Evolutionary conservation across 1,140 invertebrate genomes (phyloP), one percentile per base, ranked within the genome.

Genomic region (Apolygus lucorum): DNA sequence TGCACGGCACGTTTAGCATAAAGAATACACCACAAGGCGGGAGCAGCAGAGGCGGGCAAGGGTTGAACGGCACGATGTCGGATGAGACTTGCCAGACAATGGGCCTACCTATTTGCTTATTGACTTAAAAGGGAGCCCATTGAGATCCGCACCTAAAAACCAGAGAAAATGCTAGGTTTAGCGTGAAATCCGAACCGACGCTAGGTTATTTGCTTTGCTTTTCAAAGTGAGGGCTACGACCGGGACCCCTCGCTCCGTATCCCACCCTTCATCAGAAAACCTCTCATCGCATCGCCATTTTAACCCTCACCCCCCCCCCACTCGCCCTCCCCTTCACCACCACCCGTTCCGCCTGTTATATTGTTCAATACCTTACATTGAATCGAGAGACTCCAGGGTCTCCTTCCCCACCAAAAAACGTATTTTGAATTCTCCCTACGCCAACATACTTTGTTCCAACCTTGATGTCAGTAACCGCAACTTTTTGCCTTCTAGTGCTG

Each of bases 171-270:
- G 34, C 34, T 49, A 49, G 34, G 34, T 49, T 49, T 49, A 49
- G 34, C 34, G 34, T 49, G 34, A 49, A 49, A 49, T 49, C 34
- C 34, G 34, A 49, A 49, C 34, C 34, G 34, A 49, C 34, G 34
- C 34, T 49, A 49, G 34, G 34, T 49, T 49, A 49, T 49, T 49
- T 49, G 34, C 34, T 49, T 49, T 11, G 34, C 34, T 49, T 49
- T 49, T 49, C 34, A 49, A 49, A 49, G 34, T 49, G 34, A 49
- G 34, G n/a, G n/a, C n/a, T n/a, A n/a, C n/a, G n/a, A n/a, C n/a
- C n/a, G n/a, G n/a, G n/a, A n/a, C n/a, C n/a, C n/a, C n/a, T n/a
- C 34, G 34, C 34, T 49, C 34, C 34, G 34, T 17, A 17, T 17
- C 17, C 34, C 34, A 11, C 34, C 17, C 17, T 17, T 49, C 34